Evolutionary conservation across 2,113 vertebrate species (phyloP), one percentile per base, ranked within the genome.

Genomic region (Enhydra lutris): DNA sequence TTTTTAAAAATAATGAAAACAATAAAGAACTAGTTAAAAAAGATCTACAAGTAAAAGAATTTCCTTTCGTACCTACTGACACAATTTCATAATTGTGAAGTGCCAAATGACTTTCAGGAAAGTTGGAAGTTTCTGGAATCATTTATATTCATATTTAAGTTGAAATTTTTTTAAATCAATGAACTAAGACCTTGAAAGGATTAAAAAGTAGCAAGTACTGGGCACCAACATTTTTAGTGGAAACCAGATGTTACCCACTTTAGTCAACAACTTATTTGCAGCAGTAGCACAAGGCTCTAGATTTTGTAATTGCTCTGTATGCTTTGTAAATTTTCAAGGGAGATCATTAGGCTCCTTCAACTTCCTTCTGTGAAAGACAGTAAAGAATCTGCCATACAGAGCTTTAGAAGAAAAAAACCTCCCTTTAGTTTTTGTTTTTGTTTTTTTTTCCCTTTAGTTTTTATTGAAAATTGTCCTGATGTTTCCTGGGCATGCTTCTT

Each of bases 321-420:
- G 74, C 50, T 61, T 84, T 86, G 93, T 45, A 79, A n/a, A 80
- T 81, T 96, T 85, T 92, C 92, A 97, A 86, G 95, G 94, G 95
- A 95, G 88, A 98, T 94, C 57, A 96, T 96, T 97, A 98, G 90
- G 55, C n/a, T 92, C 42, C 95, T 76, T 95, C 61, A 94, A 50
- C 17, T 87, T 90, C 76, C 65, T 91, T 95, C 79, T 67, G 8
- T 13, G 74, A 73, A 83, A 65, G 69, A 95, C 63, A 91, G 29
- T 23, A 57, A 76, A 63, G 42, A 76, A 89, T 11, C 36, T 78
- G n/a, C 26, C 42, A 93, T 18, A 74, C 4, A 45, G 36, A 63
- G 12, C 36, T 97, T 39, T 71, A 17, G 84, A 84, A 59, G 26
- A 26, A 92, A 92, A 74, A 52, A 8, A n/a, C 9, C 12, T 45